Base-by-base conservation (phyloP, 2,113 vertebrate genomes). In the Butastur rufipennis region DNA sequence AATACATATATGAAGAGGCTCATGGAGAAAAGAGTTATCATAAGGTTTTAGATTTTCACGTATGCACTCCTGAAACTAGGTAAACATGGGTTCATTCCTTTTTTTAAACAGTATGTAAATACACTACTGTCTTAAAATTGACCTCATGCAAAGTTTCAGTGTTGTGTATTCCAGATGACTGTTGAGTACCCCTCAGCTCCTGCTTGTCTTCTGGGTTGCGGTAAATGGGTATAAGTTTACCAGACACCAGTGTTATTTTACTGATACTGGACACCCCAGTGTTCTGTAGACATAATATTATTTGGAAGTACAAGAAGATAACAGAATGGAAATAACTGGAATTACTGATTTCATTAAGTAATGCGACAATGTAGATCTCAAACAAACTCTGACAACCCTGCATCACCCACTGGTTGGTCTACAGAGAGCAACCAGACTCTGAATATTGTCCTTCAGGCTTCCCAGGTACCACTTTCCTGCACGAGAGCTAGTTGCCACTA, bases 301-400 rank as follows among this genome's bases (percentile, higher is more conserved):
- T 79, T 59, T 65, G 29, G 17, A 81, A 67, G 36, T 47, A 61
- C 53, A 40, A 65, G 55, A 77, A 78, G 36, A 6, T 72, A 89
- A 72, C 2, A 4, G 9, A 68, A 72, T 26, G 32, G 40, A 82
- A 95, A 70, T 80, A 88, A 71, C n/a, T 48, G 38, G 81, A 90
- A 58, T 58, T 31, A 62, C 34, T 47, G 17, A 34, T 90, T 52
- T 61, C 15, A 11, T 61, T 61, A 72, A 78, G 15, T 67, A 61
- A 29, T 0, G 1, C 14, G 25, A 13, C 31, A 25, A 8, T 3
- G 15, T 16, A 50, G 27, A 16, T 61, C 40, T 36, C 23, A 63
- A 40, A 52, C 17, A 71, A 66, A 32, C 32, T 56, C 47, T 23
- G 58, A 23, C 56, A 74, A 34, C 2, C 5, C 63, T 53, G 50